Percentiles rank a stretch among this genome's conserved stretches.
Conservation (phyloP, 1,140 invertebrate species). For the Lucilia cuprina region DNA sequence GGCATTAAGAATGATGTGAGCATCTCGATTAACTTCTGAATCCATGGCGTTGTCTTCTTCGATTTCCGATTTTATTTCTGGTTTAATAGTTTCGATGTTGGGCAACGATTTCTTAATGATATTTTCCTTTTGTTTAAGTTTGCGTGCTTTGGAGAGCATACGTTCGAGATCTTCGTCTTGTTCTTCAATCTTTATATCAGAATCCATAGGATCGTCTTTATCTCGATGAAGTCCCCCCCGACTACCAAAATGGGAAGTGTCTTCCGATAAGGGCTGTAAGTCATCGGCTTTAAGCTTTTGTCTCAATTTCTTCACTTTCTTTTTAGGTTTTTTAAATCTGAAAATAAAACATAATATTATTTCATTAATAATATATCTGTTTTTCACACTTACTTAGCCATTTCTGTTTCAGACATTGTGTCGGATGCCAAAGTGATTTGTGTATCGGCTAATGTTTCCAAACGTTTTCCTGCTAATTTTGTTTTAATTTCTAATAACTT, state of each 20-base stretch:
- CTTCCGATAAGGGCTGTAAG: constrained; percentile 59
- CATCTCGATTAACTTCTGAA: constrained; percentile 35
- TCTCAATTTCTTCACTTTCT: constrained; percentile 74
- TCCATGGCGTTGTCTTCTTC: constrained; percentile 46
- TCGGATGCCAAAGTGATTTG: constrained; percentile 82
- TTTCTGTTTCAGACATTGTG: constrained; percentile 86
- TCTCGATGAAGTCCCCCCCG: constrained; percentile 55
- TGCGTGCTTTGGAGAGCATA: constrained; percentile 77
- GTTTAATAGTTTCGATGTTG: constrained; percentile 61
- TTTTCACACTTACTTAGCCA: constrained; percentile 65
- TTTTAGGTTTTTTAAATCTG: constrained; percentile 93
- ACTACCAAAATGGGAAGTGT: constrained; percentile 66
- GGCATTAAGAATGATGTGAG: constrained; percentile 83
- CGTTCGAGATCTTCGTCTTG: constrained; percentile 72
- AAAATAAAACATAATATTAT: constrained; percentile 51
- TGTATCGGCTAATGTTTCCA: constrained; percentile 76
- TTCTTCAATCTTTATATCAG: constrained; percentile 72
- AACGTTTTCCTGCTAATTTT: constrained; percentile 71
- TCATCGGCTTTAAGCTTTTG: constrained; percentile 70
- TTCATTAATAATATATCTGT: background rate
- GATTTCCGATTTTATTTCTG: constrained; percentile 63
- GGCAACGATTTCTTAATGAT: constrained; percentile 61
- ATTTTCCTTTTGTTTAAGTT: constrained; percentile 70
- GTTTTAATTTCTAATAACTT: constrained; percentile 65
- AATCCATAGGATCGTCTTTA: constrained; percentile 65